Base-by-base conservation (phyloP, 2,888 invertebrate genomes). In the Caenorhabditis sp. region DNA sequence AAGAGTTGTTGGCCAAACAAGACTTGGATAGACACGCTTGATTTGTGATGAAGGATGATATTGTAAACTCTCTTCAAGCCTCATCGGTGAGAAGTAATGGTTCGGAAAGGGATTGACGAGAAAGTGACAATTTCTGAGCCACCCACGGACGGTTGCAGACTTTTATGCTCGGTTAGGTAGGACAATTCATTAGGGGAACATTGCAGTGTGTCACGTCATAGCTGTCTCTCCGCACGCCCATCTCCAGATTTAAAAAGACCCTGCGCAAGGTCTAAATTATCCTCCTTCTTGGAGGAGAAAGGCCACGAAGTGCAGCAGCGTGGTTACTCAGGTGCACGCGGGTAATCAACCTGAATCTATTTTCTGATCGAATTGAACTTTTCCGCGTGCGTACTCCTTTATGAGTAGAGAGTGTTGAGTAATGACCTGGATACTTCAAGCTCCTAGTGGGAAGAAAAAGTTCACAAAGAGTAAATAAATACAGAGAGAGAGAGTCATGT, bases 391-490 rank as follows among this genome's bases (percentile, higher is more conserved):
- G 69, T 69, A 60, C 69, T 44, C 24, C 51, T 35, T 58, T 58
- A 20, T 35, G n/a, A 32, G 35, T 20, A 26, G 28, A 53, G 20
- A 28, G 55, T 32, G 20, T 6, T 18, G 6, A 8, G 5, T 64
- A 55, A n/a, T 62, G 71, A 71, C 71, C 71, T 58, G 65, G 55
- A 56, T 64, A 20, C 18, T 56, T 47, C 55, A 32, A 72, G 55
- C 20, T 18, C 18, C 8, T 37, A 26, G 51, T 26, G 6, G 11
- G 26, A 32, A 44, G 32, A 62, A 55, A 37, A 35, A 62, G 65
- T 51, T 65, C 65, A 67, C 50, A 62, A 62, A 51, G 74, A 65
- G 74, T 47, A 67, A 74, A 74, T 74, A 74, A 74, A 74, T 58
- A 72, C 65, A n/a, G n/a, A n/a, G n/a, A n/a, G n/a, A 35, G 65